Conservation (phyloP, 1,140 invertebrate genomes). For the Meloidogyne floridensis region DNA sequence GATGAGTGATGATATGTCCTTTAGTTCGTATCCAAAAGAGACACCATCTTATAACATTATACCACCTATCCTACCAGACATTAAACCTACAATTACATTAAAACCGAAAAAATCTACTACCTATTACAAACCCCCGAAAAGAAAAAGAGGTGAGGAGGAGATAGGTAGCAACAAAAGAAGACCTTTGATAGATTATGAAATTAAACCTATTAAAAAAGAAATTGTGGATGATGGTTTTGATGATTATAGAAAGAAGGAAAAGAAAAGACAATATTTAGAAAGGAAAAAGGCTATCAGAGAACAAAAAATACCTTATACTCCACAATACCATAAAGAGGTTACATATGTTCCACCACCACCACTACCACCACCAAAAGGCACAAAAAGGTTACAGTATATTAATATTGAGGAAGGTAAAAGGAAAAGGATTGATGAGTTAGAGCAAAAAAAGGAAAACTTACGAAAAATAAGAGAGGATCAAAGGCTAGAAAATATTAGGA, state of each 20-base stretch:
- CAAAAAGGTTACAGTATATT: neutral
- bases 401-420: neutral
- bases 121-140: neutral
- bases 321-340: no score
- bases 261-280: neutral
- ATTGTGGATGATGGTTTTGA: neutral
- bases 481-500: neutral
- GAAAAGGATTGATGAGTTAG: neutral
- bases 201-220: no score
- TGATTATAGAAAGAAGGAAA: neutral
- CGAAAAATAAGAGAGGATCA: no score
- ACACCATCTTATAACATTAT: no score
- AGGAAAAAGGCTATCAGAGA: no score
- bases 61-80: neutral
- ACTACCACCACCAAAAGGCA: no score
- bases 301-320: no score
- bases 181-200: no score
- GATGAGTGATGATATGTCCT: no score
- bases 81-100: no score
- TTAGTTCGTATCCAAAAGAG: no score
- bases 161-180: neutral
- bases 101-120: slow-evolving; percentile 9
- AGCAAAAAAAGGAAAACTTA: neutral
- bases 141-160: slow-evolving; percentile 14
- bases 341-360: no score